phyloP scores from a whole-genome alignment of 2,797 vertebrate genomes.

The Silurus aristotelis region DNA sequence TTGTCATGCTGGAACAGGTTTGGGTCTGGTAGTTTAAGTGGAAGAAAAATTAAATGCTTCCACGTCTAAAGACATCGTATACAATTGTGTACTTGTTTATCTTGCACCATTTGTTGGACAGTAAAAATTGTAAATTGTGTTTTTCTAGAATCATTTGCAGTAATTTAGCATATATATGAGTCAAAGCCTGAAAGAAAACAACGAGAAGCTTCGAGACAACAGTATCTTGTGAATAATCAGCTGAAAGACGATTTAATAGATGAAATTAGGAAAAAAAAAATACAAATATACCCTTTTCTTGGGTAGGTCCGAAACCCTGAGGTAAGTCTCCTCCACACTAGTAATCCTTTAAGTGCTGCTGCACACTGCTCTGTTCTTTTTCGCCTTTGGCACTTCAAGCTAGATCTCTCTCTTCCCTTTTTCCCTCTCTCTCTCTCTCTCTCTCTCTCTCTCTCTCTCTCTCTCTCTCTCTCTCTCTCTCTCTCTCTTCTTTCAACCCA shows the following conservation, averaged over 20 bases:
- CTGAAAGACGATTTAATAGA: neutral
- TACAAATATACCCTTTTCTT: constrained; percentile 46
- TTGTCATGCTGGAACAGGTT: too few species aligned
- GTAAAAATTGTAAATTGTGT: neutral
- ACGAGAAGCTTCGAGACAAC: constrained; percentile 19
- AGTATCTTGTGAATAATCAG: constrained; percentile 59
- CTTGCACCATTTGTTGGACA: too few species aligned
- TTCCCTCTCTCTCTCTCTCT: constrained; percentile 33
- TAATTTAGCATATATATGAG: neutral
- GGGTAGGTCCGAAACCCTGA: constrained; percentile 45
- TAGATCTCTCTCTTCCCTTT: constrained; percentile 22
- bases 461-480: constrained; percentile 43
- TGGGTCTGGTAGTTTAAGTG: too few species aligned
- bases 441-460: constrained; percentile 20
- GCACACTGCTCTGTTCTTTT: constrained; percentile 41
- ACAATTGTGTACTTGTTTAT: too few species aligned
- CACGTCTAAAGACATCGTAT: too few species aligned
- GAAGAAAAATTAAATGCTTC: too few species aligned
- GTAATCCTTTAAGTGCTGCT: constrained; percentile 55
- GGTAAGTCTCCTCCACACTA: constrained; percentile 42
- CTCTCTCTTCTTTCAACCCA: constrained; percentile 67
- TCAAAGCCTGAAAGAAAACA: constrained; percentile 10
- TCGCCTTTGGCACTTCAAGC: constrained; percentile 43
- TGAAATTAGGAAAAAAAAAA: too few species aligned
- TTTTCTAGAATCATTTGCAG: neutral